A percentile compares a stretch with the other conserved stretches of the same genome.
These are phyloP conservation scores for Drosophila melanosoma DNA, from an alignment of 2,888 invertebrate species.

Conservation along the genomic window DNA sequence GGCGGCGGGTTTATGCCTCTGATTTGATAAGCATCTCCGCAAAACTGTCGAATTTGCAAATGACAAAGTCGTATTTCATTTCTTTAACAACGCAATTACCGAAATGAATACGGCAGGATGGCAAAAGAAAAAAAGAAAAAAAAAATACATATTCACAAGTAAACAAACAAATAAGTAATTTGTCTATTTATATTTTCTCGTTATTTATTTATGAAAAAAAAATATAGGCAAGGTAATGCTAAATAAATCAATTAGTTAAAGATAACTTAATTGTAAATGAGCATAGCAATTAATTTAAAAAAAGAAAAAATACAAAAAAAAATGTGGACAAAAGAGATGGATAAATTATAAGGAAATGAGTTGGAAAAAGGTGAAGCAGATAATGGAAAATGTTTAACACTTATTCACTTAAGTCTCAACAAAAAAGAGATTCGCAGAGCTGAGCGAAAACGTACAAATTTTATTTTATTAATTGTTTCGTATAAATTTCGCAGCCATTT, in stretches of 20 bases:
- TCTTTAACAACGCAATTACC: constrained; percentile 28
- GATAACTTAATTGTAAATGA: background rate
- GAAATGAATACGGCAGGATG: background rate
- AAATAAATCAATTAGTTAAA: background rate
- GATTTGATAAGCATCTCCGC: constrained; percentile 50
- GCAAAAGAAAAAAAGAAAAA: background rate
- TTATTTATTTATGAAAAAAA: constrained; percentile 1
- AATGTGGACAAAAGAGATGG: background rate
- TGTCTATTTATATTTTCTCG: constrained; percentile 32
- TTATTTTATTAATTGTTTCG: constrained; percentile 26
- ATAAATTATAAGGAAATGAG: background rate
- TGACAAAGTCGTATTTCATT: constrained; percentile 68
- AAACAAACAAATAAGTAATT: constrained; percentile 63
- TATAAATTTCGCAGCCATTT: constrained; percentile 11
- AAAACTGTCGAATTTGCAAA: constrained; percentile 72
- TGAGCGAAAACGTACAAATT: background rate
- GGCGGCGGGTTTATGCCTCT: constrained; percentile 39
- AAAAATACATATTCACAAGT: constrained; percentile 39
- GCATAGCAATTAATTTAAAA: background rate
- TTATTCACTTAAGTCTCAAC: background rate
- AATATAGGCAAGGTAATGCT: background rate
- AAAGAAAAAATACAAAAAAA: background rate
- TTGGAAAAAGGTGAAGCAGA: background rate
- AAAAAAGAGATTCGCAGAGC: no score
- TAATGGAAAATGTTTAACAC: background rate